Evolutionary conservation across 2,888 invertebrate species (phyloP).

Genomic region (Lathronympha strigana): DNA sequence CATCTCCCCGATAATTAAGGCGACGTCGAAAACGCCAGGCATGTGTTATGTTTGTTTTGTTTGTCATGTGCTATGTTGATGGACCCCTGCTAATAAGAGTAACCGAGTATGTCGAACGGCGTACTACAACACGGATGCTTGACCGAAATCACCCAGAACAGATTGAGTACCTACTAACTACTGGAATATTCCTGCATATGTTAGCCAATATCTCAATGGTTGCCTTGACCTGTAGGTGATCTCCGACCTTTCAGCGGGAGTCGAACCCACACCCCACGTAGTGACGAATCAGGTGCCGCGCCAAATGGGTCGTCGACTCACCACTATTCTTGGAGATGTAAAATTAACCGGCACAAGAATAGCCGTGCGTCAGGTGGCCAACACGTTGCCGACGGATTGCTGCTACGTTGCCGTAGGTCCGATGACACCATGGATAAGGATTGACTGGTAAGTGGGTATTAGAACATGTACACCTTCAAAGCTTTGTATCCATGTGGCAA

Average conservation of each 20-base stretch:
- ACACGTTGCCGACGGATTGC: neutral
- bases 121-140: neutral
- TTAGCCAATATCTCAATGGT: too few species aligned
- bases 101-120: neutral
- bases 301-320: constrained; percentile 37
- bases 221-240: neutral
- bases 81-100: neutral
- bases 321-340: constrained; percentile 23
- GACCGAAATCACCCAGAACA: neutral
- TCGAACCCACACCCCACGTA: constrained; percentile 6
- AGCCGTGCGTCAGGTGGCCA: neutral
- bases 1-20: neutral
- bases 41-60: neutral
- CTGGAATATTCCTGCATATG: too few species aligned
- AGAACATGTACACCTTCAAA: too few species aligned
- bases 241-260: constrained; percentile 15
- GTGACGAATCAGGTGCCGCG: constrained; percentile 8
- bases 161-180: too few species aligned
- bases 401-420: neutral
- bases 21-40: neutral
- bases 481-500: too few species aligned
- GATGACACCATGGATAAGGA: neutral
- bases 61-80: neutral
- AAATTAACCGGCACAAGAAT: constrained; percentile 17
- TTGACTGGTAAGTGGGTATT: constrained; percentile 9